Percentiles rank a stretch among this genome's conserved stretches.
Evolutionary conservation across 2,113 vertebrate genomes (phyloP).

Genomic region (Gnathonemus echidnorhynchus): DNA sequence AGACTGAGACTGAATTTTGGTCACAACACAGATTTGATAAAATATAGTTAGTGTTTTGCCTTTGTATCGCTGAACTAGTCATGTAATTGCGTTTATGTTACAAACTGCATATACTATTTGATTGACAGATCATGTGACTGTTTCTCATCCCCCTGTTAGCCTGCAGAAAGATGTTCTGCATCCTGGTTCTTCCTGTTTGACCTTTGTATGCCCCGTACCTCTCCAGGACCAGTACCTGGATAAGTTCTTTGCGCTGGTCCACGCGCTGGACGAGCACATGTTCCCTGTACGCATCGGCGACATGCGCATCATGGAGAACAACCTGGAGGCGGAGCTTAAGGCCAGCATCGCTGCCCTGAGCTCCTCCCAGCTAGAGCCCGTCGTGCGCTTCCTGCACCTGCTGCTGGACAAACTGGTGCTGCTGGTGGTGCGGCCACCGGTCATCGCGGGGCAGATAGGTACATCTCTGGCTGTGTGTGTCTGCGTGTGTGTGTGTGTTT

Average conservation of each 20-base stretch:
- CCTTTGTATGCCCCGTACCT: not conserved
- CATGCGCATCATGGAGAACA: conserved; percentile 98
- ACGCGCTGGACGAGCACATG: conserved; percentile 96
- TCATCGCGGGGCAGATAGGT: conserved; percentile 98
- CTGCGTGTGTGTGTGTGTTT: not conserved
- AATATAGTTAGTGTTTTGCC: not conserved
- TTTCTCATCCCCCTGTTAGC: not conserved
- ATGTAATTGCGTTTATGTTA: not conserved
- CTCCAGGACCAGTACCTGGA: conserved; percentile 89
- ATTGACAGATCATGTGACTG: not conserved
- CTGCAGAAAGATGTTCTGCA: not conserved
- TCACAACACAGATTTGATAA: not conserved
- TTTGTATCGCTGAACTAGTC: not conserved
- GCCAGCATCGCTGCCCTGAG: conserved; percentile 86
- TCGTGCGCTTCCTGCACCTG: conserved; percentile 95
- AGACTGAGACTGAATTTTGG: not conserved
- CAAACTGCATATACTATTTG: not conserved
- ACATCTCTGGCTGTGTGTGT: conserved; percentile 23
- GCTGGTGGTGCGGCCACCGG: conserved; percentile 88
- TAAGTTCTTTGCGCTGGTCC: conserved; percentile 96
- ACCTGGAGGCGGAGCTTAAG: conserved; percentile 91
- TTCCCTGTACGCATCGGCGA: conserved; percentile 96
- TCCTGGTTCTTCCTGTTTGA: not conserved
- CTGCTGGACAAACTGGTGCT: conserved; percentile 94
- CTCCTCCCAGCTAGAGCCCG: conserved; percentile 89